Conservation (phyloP, 2,113 vertebrate genomes). For the Lates calcarifer region DNA sequence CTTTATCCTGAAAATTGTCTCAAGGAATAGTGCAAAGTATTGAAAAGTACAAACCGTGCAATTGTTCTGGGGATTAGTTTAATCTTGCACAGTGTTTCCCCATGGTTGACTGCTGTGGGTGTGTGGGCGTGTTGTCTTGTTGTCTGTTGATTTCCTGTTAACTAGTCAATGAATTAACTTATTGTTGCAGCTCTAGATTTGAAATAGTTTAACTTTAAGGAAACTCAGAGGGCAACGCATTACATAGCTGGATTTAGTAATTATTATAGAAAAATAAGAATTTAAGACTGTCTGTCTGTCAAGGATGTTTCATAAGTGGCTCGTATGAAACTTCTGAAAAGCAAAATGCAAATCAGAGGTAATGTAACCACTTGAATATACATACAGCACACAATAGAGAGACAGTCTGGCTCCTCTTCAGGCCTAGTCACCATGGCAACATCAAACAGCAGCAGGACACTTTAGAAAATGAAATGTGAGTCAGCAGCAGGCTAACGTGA, state of each 20-base stretch:
- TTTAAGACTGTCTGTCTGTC: too few relatives aligned
- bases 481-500: neutral
- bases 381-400: constrained; percentile 7
- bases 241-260: too few relatives aligned
- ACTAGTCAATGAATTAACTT: too few relatives aligned
- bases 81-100: neutral
- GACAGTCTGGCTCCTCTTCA: neutral
- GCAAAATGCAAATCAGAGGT: constrained; percentile 3
- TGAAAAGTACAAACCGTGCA: neutral
- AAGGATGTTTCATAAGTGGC: neutral
- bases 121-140: too few relatives aligned
- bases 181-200: too few relatives aligned
- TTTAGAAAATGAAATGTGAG: neutral
- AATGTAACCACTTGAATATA: neutral
- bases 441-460: neutral
- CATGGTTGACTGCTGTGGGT: too few relatives aligned
- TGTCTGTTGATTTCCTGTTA: too few relatives aligned
- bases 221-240: too few relatives aligned
- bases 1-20: neutral
- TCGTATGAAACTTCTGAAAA: neutral
- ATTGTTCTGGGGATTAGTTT: neutral
- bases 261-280: too few relatives aligned
- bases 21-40: too few relatives aligned
- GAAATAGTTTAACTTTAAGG: too few relatives aligned
- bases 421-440: constrained; percentile 5